Evolutionary conservation across 2,888 invertebrate genomes (phyloP), one percentile per base, ranked within the genome.

Genomic region (Ischnura elegans): DNA sequence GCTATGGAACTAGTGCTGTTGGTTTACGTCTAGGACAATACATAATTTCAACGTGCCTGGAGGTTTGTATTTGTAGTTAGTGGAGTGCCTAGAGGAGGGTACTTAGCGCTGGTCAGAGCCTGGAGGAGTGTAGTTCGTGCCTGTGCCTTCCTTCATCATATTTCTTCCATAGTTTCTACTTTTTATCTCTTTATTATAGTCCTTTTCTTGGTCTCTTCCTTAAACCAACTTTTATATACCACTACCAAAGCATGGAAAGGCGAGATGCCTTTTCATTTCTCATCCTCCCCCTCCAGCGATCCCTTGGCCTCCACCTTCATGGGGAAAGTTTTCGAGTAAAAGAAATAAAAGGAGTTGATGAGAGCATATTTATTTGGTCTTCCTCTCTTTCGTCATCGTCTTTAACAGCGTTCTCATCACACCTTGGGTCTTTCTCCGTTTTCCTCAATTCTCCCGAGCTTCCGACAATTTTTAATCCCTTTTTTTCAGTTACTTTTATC

Each of bases 401-500:
- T 36, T 76, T 19, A 10, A 13, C 36, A 76, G 29, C 76, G 10
- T 76, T 10, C 10, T 36, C 76, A 76, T n/a, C 76, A 76, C 10
- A 76, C 76, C 76, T 61, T 2, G 29, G 29, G 4, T 36, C 36
- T 36, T 1, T 8, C 76, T 36, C 76, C 3, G 29, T 36, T 16
- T n/a, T 25, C 76, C 76, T 76, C 76, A 25, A n/a, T 76, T 36
- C 36, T 16, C 29, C 36, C 13, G 36, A 36, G 8, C 76, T 76
- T 36, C 76, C 76, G 36, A 61, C 76, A 29, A 36, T 76, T 76
- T 36, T 76, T 76, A 76, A 76, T 76, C 76, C 76, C 76, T 36
- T 76, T 61, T n/a, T 76, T 76, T 29, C 36, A 76, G 76, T 76
- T 76, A n/a, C n/a, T 51, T 76, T 76, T 76, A 76, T 76, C 76